phyloP scores from a whole-genome alignment of 37 sponge, comb jelly and placozoan genomes.

The Beroe ovata region DNA sequence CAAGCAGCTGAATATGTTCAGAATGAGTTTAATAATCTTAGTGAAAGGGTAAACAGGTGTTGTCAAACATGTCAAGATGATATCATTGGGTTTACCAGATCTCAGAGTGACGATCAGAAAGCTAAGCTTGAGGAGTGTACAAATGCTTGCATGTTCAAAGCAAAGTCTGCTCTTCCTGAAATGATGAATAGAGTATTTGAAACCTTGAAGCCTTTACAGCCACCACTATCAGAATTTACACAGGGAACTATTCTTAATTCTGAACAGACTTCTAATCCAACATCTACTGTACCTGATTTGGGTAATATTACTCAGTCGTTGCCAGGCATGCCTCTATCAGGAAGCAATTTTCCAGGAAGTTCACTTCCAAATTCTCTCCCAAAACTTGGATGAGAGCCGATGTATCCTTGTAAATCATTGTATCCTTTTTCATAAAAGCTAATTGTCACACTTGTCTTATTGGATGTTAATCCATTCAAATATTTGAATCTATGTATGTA shows the following conservation, averaged over 20 bases:
- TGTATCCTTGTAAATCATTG: too few species aligned
- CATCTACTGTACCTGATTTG: background rate
- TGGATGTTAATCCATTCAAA: too few species aligned
- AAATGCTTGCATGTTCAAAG: background rate
- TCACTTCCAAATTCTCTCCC: background rate
- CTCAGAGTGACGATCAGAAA: background rate
- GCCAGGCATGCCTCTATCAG: background rate
- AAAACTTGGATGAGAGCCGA: slow-evolving; percentile 7
- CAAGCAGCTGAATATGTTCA: slow-evolving; percentile 28
- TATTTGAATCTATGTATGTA: too few species aligned
- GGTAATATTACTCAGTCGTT: background rate
- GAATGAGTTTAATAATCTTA: slow-evolving; percentile 8
- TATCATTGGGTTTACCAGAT: slow-evolving; percentile 2
- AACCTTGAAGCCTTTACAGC: background rate
- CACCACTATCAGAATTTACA: background rate
- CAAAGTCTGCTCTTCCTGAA: slow-evolving; percentile 11
- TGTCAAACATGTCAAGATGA: slow-evolving; percentile 28
- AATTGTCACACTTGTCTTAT: too few species aligned
- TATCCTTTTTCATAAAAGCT: too few species aligned
- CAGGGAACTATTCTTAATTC: background rate
- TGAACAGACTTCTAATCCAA: background rate
- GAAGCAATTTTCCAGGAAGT: background rate
- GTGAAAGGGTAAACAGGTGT: slow-evolving; percentile 38
- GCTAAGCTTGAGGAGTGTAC: slow-evolving; percentile 1
- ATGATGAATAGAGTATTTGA: background rate